Conservation (phyloP, 2,888 invertebrate genomes). For the Scaptomyza tumidula region DNA sequence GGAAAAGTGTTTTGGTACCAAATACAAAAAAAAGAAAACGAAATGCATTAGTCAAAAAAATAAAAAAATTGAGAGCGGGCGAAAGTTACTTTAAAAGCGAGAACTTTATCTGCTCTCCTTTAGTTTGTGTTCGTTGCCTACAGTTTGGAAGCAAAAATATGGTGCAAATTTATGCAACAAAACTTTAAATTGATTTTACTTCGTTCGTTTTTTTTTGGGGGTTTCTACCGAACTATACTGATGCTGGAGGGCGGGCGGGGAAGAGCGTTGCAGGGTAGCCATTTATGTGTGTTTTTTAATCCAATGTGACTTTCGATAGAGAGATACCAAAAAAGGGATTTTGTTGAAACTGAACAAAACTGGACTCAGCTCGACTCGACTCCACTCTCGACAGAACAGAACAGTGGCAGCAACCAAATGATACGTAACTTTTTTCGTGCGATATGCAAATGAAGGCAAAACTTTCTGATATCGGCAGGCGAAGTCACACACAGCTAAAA, state of each 20-base stretch:
- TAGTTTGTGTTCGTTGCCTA: constrained; percentile 29
- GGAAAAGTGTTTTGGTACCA: constrained; percentile 15
- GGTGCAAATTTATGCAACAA: constrained; percentile 73
- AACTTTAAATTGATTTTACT: constrained; percentile 75
- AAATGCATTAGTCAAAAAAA: neutral
- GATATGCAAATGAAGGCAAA: constrained; percentile 76
- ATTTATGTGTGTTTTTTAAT: constrained; percentile 62
- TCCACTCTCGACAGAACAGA: constrained; percentile 5
- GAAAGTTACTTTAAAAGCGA: constrained; percentile 34
- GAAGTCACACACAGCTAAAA: constrained; percentile 24
- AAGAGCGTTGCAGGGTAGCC: neutral
- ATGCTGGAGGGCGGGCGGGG: neutral
- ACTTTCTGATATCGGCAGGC: constrained; percentile 63
- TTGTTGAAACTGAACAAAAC: constrained; percentile 19
- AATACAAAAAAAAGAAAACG: constrained; percentile 33
- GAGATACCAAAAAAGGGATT: constrained; percentile 56
- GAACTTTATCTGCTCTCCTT: constrained; percentile 43
- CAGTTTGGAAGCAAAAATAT: constrained; percentile 50
- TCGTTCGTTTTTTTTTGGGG: constrained; percentile 27
- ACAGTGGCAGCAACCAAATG: constrained; percentile 45
- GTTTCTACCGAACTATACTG: constrained; percentile 22
- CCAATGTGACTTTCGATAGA: constrained; percentile 72
- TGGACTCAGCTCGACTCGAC: constrained; percentile 3
- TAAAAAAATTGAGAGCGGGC: neutral
- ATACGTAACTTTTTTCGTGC: constrained; percentile 67